Evolutionary conservation across 2,113 vertebrate species (phyloP).

Genomic region (Ceyx cyanopectus): DNA sequence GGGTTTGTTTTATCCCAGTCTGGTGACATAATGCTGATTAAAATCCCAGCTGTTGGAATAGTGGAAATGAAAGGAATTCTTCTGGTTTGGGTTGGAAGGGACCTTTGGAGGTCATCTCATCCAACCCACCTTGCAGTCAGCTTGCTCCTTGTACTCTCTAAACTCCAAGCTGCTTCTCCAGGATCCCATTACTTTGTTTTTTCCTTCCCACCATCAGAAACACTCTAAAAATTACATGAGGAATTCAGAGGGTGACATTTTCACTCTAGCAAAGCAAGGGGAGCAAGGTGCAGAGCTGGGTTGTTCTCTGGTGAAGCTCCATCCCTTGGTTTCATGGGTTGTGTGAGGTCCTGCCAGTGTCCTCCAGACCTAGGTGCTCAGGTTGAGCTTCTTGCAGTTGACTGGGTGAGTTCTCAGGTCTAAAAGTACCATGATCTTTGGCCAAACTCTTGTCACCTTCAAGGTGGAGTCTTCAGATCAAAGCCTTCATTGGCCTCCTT

Average conservation of each 20-base stretch:
- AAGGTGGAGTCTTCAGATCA: not conserved
- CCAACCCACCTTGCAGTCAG: not conserved
- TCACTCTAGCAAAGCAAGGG: not conserved
- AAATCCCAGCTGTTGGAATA: not conserved
- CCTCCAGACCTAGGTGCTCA: not conserved
- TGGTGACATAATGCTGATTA: not conserved
- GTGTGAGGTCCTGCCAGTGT: not conserved
- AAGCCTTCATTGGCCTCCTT: not conserved
- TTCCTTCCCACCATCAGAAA: not conserved
- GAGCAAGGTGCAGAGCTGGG: rapidly evolving
- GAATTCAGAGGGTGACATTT: not conserved
- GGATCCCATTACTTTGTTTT: not conserved
- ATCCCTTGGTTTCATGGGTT: not conserved
- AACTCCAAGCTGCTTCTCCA: not conserved
- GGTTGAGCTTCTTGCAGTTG: not conserved
- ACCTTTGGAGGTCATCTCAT: not conserved
- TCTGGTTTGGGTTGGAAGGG: not conserved
- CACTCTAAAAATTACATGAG: not conserved
- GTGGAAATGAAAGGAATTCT: not conserved
- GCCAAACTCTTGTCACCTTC: not conserved
- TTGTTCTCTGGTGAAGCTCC: not conserved
- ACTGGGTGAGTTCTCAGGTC: not conserved
- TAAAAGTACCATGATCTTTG: not conserved
- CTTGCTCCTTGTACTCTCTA: not conserved
- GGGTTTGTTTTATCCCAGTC: not conserved